These are phyloP conservation scores for Eurois occulta DNA, from an alignment of 2,888 invertebrate genomes.

Conservation along the genomic window DNA sequence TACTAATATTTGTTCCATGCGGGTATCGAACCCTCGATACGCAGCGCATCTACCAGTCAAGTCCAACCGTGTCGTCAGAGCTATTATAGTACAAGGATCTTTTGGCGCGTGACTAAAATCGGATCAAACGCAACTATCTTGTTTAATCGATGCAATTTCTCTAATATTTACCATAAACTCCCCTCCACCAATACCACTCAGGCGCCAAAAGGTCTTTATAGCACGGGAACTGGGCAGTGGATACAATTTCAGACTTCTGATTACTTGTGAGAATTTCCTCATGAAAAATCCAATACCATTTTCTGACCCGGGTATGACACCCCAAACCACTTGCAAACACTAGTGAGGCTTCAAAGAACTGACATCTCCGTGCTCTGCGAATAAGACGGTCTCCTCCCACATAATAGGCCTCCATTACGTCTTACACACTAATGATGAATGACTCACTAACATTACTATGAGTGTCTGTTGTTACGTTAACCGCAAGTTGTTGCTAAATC, in stretches of 20 bases:
- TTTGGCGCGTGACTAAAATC: background rate
- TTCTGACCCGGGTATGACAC: too few relatives aligned
- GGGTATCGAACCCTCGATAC: background rate
- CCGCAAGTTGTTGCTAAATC: constrained; percentile 36
- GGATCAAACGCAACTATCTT: background rate
- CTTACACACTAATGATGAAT: background rate
- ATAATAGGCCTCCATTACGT: background rate
- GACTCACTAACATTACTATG: constrained; percentile 8
- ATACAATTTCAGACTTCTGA: background rate
- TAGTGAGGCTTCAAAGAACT: too few relatives aligned
- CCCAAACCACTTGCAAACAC: background rate
- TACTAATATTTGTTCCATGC: background rate
- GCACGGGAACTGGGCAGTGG: background rate
- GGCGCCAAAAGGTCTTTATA: background rate
- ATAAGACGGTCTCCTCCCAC: background rate
- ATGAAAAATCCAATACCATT: background rate
- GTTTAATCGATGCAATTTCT: too few relatives aligned
- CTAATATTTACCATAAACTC: too few relatives aligned
- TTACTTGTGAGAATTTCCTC: background rate
- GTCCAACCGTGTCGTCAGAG: background rate
- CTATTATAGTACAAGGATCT: background rate
- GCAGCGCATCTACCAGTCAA: too few relatives aligned
- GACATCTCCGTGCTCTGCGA: background rate
- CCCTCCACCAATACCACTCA: too few relatives aligned
- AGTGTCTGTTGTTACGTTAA: constrained; percentile 9